Evolutionary conservation across 2,113 vertebrate genomes (phyloP), one percentile per base, ranked within the genome.

Genomic region (Chinchilla lanigera): DNA sequence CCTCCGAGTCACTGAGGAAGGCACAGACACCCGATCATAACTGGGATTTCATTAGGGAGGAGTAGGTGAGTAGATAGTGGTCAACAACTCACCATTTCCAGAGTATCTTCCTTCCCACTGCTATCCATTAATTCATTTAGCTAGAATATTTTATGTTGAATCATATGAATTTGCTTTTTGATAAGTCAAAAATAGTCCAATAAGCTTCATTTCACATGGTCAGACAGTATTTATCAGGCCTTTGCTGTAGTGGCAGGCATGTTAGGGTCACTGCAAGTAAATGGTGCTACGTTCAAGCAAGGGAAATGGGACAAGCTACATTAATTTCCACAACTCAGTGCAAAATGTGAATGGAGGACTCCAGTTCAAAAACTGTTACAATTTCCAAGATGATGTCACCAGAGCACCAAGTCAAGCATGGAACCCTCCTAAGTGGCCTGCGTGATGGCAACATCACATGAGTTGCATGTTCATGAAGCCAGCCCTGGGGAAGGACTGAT

Each of bases 101-200:
- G 77, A 58, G 19, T 35, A 60, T n/a, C 41, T 95, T 94, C 67
- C 77, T 89, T 85, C 44, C 28, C 22, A 69, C 5, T 0, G 16
- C 88, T 54, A 84, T 41, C 71, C 54, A 75, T 86, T 75, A 7
- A 63, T n/a, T 44, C 58, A 86, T 67, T 91, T 33, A 77, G 13
- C 60, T 20, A 93, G 63, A 97, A 75, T 90, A 81, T 75, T 94
- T 93, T 50, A 93, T 12, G 24, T 41, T 81, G 61, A 85, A 41
- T 9, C 54, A 84, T 30, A 87, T 54, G 28, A 69, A 86, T 81
- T 54, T 52, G 10, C 33, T 91, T 86, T 88, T 69, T 44, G 56
- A 13, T 75, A 88, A 91, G 12, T 95, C 61, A 96, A 83, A 88
- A 87, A 83, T 35, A 65, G 58, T 82, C 44, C 86, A 84, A 90